phyloP scores from a whole-genome alignment of 2,888 invertebrate genomes.

The Epistrophella euchroma region DNA sequence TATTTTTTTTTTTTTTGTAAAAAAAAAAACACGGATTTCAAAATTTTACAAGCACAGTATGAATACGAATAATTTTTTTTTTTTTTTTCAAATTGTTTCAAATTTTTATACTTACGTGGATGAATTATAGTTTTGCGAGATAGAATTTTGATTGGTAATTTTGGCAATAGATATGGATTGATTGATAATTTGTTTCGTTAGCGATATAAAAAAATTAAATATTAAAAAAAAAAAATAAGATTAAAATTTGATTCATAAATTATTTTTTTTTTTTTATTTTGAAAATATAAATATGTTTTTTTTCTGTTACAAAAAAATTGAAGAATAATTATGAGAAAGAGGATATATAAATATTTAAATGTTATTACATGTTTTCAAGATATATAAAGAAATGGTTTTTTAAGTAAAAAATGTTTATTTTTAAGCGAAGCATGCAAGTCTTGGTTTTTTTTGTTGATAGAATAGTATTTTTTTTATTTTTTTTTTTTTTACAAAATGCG shows the following conservation, averaged over 20 bases:
- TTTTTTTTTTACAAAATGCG: conserved; percentile 67
- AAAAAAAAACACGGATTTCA: conserved; percentile 39
- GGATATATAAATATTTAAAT: conserved; percentile 68
- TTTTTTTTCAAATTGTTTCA: conserved; percentile 37
- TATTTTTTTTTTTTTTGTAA: too few species aligned
- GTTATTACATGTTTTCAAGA: conserved; percentile 65
- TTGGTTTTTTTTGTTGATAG: conserved; percentile 29
- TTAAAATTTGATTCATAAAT: conserved; percentile 69
- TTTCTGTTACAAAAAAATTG: conserved; percentile 47
- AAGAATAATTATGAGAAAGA: conserved; percentile 67
- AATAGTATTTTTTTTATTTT: conserved; percentile 34
- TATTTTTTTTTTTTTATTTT: conserved; percentile 28
- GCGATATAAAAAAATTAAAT: conserved; percentile 72
- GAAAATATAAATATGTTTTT: conserved; percentile 34
- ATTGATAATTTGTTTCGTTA: conserved; percentile 76
- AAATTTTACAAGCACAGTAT: conserved; percentile 53
- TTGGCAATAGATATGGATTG: conserved; percentile 75
- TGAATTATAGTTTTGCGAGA: conserved; percentile 71
- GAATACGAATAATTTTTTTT: conserved; percentile 58
- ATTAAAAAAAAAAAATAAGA: conserved; percentile 67
- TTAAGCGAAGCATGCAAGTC: conserved; percentile 74
- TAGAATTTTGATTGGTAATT: conserved; percentile 75
- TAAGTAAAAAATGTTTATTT: conserved; percentile 72
- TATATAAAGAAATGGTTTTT: conserved; percentile 64
- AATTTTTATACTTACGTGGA: conserved; percentile 73